phyloP scores from a whole-genome alignment of 2,888 invertebrate genomes.

The Torymus auratus region DNA sequence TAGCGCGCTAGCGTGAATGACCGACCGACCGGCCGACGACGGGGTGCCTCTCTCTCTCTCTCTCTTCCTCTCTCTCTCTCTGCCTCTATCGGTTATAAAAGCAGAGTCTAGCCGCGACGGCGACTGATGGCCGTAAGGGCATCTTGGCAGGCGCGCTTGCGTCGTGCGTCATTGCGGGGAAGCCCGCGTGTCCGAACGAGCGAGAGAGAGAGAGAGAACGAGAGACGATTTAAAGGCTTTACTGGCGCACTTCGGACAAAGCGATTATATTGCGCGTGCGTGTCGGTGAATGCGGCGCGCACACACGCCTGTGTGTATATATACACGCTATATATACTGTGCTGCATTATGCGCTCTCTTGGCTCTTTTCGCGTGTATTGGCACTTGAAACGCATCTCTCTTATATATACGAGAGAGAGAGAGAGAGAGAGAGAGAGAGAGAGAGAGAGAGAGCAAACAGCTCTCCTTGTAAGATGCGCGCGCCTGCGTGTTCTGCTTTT shows the following conservation, averaged over 20 bases:
- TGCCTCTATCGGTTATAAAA: slow-evolving; percentile 22
- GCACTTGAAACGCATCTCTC: slow-evolving; percentile 29
- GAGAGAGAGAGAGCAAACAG: not conserved
- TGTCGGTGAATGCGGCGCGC: not conserved
- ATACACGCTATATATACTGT: not conserved
- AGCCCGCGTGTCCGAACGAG: not conserved
- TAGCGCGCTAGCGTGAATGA: not conserved
- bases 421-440: not conserved
- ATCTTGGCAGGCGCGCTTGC: slow-evolving; percentile 38
- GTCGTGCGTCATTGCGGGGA: slow-evolving; percentile 41
- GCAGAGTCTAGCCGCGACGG: slow-evolving; percentile 34
- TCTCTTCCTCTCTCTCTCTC: too few relatives aligned
- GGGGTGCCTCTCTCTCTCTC: not conserved
- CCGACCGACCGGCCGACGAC: not conserved
- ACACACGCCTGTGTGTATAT: not conserved
- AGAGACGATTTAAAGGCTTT: slow-evolving; percentile 27
- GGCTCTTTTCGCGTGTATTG: slow-evolving; percentile 26
- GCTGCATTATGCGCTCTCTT: slow-evolving; percentile 16
- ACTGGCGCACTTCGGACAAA: slow-evolving; percentile 2
- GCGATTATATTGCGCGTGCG: slow-evolving; percentile 6
- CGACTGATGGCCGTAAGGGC: slow-evolving; percentile 21
- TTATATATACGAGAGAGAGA: not conserved
- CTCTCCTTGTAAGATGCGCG: slow-evolving; percentile 4
- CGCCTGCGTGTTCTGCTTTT: not conserved
- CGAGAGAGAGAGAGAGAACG: too few relatives aligned